Evolutionary conservation across 2,888 invertebrate species (phyloP).

Genomic region (Palloptera scutellata): DNA sequence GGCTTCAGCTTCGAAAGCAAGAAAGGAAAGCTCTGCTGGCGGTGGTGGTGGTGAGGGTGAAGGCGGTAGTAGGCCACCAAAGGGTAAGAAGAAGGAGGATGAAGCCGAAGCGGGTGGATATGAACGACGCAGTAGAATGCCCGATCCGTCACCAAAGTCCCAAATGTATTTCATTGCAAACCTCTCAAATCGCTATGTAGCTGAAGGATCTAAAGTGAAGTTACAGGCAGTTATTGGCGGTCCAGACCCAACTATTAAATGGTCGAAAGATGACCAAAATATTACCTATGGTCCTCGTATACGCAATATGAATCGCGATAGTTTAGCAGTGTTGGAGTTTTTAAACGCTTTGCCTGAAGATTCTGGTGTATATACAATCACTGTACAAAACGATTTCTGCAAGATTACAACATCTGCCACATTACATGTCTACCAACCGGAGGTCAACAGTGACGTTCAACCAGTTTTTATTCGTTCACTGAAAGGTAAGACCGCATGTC

Average conservation of each 20-base stretch:
- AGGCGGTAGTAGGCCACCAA: slow-evolving; percentile 44
- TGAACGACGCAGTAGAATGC: slow-evolving; percentile 66
- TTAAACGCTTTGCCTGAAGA: slow-evolving; percentile 73
- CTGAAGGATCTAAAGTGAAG: slow-evolving; percentile 77
- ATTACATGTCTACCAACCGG: slow-evolving; percentile 73
- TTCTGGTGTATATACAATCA: slow-evolving; percentile 81
- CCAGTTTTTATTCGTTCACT: slow-evolving; percentile 79
- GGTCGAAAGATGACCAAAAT: slow-evolving; percentile 75
- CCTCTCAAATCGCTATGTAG: slow-evolving; percentile 60
- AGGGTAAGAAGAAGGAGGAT: slow-evolving; percentile 50
- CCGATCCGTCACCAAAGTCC: slow-evolving; percentile 65
- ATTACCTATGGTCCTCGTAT: slow-evolving; percentile 60
- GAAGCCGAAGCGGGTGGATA: slow-evolving; percentile 64
- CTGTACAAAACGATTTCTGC: slow-evolving; percentile 78
- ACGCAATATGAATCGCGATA: slow-evolving; percentile 66
- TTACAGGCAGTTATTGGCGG: slow-evolving; percentile 81
- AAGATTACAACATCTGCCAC: slow-evolving; percentile 74
- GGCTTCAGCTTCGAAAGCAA: slow-evolving; percentile 25
- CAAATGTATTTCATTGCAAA: slow-evolving; percentile 61
- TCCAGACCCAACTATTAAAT: slow-evolving; percentile 75
- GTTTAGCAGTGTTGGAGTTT: slow-evolving; percentile 79
- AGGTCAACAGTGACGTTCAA: slow-evolving; percentile 69
- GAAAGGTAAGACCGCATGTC: slow-evolving; percentile 67
- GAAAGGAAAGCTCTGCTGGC: slow-evolving; percentile 30
- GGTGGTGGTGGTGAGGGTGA: slow-evolving; percentile 32